Conservation (phyloP, 2,113 vertebrate genomes). For the Hystrix brachyura region DNA sequence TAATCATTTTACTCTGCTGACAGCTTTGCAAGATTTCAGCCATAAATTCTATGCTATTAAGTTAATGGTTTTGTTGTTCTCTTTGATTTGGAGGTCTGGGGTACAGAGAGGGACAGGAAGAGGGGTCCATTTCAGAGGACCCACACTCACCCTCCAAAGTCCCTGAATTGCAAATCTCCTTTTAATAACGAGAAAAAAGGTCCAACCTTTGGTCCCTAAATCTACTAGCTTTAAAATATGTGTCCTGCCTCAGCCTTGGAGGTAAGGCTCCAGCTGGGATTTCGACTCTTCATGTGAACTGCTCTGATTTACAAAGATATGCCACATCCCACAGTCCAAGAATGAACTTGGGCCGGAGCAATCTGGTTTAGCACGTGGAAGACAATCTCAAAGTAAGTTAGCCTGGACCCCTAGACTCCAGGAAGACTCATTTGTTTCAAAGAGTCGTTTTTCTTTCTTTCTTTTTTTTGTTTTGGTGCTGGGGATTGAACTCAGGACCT, state of each 20-base stretch:
- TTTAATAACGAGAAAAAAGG: slow-evolving; percentile 21
- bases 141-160: background rate
- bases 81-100: background rate
- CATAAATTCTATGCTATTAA: slow-evolving; percentile 49
- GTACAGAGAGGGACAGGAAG: background rate
- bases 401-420: background rate
- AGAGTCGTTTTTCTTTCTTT: too few species aligned
- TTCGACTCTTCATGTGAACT: slow-evolving; percentile 12
- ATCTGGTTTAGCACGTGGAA: background rate
- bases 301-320: slow-evolving; percentile 66
- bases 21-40: slow-evolving; percentile 44
- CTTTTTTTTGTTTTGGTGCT: too few species aligned
- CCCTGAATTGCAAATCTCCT: slow-evolving; percentile 54
- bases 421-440: slow-evolving; percentile 35
- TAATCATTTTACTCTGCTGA: slow-evolving; percentile 71
- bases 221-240: slow-evolving; percentile 20
- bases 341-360: background rate
- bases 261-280: slow-evolving; percentile 13
- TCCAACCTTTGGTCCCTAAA: slow-evolving; percentile 23
- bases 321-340: slow-evolving; percentile 13
- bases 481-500: too few species aligned
- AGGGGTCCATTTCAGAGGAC: background rate
- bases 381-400: background rate
- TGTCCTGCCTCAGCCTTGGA: slow-evolving; percentile 34
- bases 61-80: slow-evolving; percentile 54